Evolutionary conservation across 2,113 vertebrate genomes (phyloP).

Genomic region (Mustelus asterias): DNA sequence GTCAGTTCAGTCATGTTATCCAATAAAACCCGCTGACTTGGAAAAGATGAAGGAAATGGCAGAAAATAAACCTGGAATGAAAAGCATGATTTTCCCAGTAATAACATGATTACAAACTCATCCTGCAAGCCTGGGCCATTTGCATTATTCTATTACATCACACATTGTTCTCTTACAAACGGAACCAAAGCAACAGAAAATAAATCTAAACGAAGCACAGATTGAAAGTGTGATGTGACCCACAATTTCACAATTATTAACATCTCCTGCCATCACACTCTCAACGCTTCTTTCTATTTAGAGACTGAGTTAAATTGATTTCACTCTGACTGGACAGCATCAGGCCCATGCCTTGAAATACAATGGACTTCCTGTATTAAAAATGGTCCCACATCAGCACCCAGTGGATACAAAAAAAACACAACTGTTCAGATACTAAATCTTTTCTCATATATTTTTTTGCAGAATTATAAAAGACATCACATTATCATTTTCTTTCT

Average conservation of each 20-base stretch:
- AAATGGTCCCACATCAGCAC: conserved; percentile 31
- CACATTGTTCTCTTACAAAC: background rate
- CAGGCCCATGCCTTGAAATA: background rate
- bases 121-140: background rate
- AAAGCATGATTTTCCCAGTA: conserved; percentile 23
- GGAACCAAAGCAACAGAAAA: background rate
- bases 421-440: background rate
- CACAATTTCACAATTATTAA: conserved; percentile 19
- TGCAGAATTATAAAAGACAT: background rate
- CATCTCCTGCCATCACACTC: conserved; percentile 9
- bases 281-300: background rate
- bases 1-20: background rate
- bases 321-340: background rate
- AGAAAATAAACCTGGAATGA: conserved; percentile 6
- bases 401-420: conserved; percentile 29
- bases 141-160: background rate
- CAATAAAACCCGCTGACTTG: background rate
- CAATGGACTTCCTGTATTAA: background rate
- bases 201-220: conserved; percentile 2
- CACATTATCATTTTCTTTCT: background rate
- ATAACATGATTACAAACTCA: background rate
- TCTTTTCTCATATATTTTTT: background rate
- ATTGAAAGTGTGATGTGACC: conserved; percentile 35
- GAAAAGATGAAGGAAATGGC: background rate
- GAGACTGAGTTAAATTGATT: conserved; percentile 26